Percentiles rank a stretch among this genome's conserved stretches.
Evolutionary conservation across 2,888 invertebrate genomes (phyloP).

Genomic region (Apotomis capreana): DNA sequence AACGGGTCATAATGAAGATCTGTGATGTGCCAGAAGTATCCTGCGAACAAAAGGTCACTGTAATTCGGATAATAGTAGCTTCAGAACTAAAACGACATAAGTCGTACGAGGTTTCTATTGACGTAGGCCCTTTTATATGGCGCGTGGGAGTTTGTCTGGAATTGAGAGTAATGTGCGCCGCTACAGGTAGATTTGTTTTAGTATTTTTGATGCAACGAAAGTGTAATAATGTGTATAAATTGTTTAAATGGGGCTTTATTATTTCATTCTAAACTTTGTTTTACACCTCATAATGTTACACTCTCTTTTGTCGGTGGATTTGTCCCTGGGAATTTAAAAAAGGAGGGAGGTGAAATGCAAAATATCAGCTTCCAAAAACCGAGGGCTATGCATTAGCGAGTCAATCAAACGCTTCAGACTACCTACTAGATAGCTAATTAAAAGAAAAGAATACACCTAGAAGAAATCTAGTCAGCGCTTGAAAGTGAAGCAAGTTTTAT

Average conservation of each 20-base stretch:
- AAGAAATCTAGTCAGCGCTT: too few species aligned
- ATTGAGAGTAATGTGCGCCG: slow-evolving; percentile 26
- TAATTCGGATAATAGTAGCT: background rate
- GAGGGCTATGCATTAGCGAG: too few species aligned
- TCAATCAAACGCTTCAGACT: too few species aligned
- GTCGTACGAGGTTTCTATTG: background rate
- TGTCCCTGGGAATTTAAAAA: too few species aligned
- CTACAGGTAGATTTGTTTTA: slow-evolving; percentile 6
- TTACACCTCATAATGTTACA: too few species aligned
- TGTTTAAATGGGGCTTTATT: background rate
- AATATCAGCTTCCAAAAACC: too few species aligned
- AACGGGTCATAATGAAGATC: slow-evolving; percentile 96
- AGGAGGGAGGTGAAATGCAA: too few species aligned
- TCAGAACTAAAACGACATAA: background rate
- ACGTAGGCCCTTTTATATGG: slow-evolving; percentile 19
- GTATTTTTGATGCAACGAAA: background rate
- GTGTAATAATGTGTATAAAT: too few species aligned
- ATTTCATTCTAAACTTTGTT: background rate
- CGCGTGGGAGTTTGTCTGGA: slow-evolving; percentile 13
- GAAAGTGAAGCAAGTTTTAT: too few species aligned
- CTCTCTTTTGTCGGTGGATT: too few species aligned
- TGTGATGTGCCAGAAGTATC: slow-evolving; percentile 98
- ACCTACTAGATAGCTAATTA: too few species aligned
- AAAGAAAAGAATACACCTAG: too few species aligned
- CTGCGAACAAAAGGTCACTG: slow-evolving; percentile 83